These are phyloP conservation scores for Hycleus cichorii DNA, from an alignment of 1,140 invertebrate genomes.

Conservation along the genomic window DNA sequence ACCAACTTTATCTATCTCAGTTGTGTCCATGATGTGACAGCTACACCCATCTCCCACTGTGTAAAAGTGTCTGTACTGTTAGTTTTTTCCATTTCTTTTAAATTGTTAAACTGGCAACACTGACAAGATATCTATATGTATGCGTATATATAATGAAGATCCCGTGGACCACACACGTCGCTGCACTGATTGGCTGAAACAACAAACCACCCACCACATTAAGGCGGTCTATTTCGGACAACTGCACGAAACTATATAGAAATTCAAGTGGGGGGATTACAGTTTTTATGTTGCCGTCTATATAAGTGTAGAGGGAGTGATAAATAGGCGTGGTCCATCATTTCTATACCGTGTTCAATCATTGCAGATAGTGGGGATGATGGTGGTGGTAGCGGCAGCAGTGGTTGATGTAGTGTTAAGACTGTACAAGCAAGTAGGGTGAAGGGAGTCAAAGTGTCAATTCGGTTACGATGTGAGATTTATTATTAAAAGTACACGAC, in stretches of 20 bases:
- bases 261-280: background rate
- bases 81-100: slow-evolving; percentile 4
- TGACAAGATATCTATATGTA: too few relatives aligned
- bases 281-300: too few relatives aligned
- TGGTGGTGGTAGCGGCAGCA: background rate
- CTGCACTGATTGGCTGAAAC: slow-evolving; percentile 34
- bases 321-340: background rate
- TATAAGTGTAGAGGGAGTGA: background rate
- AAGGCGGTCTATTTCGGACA: slow-evolving; percentile 4
- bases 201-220: slow-evolving; percentile 1
- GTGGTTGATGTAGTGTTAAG: background rate
- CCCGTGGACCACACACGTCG: slow-evolving; percentile 40
- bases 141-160: slow-evolving; percentile 36
- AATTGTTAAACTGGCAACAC: slow-evolving; percentile 38
- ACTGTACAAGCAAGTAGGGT: too few relatives aligned
- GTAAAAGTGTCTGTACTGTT: background rate
- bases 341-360: background rate
- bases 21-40: background rate
- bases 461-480: slow-evolving; percentile 28
- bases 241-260: background rate
- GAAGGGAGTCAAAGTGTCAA: slow-evolving; percentile 24
- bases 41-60: slow-evolving; percentile 8
- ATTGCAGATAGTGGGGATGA: background rate
- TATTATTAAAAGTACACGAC: slow-evolving; percentile 20
- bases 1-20: too few relatives aligned